phyloP scores from a whole-genome alignment of 2,888 invertebrate species.

The Lasioglossum marginatum region DNA sequence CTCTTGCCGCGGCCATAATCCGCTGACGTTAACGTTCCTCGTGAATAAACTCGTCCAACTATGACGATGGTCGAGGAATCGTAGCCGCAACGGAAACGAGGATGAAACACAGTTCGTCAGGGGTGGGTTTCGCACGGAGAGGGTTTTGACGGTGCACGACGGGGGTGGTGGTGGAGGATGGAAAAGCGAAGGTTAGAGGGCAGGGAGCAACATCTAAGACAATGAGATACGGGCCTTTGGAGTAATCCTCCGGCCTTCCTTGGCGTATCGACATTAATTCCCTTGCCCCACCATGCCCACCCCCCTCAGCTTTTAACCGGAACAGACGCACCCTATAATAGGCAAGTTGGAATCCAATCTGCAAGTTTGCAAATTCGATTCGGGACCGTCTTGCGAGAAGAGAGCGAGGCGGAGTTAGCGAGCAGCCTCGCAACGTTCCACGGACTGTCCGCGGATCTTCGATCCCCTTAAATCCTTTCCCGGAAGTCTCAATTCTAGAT shows the following conservation, averaged over 20 bases:
- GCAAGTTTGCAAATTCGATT: conserved; percentile 85
- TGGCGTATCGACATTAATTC: conserved; percentile 85
- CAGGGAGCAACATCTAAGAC: conserved; percentile 76
- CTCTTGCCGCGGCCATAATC: conserved; percentile 23
- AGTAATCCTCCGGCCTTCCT: conserved; percentile 83
- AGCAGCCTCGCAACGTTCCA: conserved; percentile 37
- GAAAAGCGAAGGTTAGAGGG: conserved; percentile 48
- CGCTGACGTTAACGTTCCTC: conserved; percentile 23
- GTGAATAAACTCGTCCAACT: conserved; percentile 53
- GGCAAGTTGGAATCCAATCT: conserved; percentile 85
- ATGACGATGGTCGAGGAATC: conserved; percentile 52
- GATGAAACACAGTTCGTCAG: not conserved
- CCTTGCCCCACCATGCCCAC: conserved; percentile 70
- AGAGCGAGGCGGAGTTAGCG: conserved; percentile 60
- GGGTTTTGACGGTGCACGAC: conserved; percentile 1
- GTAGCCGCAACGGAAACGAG: conserved; percentile 11
- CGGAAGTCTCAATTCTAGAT: not conserved
- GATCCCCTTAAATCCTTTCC: not conserved
- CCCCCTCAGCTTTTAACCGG: conserved; percentile 83
- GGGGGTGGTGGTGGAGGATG: conserved; percentile 17
- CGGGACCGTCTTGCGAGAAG: conserved; percentile 81
- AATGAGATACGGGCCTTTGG: conserved; percentile 79
- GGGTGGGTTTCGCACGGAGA: not conserved
- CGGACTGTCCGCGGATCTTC: conserved; percentile 9
- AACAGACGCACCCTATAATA: conserved; percentile 85